A percentile compares a stretch with the other conserved stretches of the same genome.
Conservation (phyloP, 2,113 vertebrate genomes). For the Cranoglanis bouderius region DNA sequence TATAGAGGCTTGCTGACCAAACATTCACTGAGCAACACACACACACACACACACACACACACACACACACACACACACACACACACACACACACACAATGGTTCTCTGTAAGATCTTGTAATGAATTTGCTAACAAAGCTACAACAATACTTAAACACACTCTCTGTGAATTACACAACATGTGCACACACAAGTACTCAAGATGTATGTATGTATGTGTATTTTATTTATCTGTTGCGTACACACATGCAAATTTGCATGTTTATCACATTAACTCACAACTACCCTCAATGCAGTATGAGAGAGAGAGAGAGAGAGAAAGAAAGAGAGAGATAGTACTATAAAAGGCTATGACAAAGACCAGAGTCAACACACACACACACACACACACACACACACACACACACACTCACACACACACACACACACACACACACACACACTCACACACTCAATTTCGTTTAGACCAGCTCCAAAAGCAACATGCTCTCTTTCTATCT, state of each 20-base stretch:
- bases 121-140: background rate
- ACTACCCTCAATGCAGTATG: conserved; percentile 4
- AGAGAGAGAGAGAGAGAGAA: background rate
- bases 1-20: conserved; percentile 29
- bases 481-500: background rate
- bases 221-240: background rate
- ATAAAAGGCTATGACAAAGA: conserved; percentile 44
- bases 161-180: background rate
- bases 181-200: background rate
- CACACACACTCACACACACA: background rate
- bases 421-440: conserved; percentile 22
- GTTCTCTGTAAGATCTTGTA: conserved; percentile 1
- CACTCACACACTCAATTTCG: conserved; percentile 13
- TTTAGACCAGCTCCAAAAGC: background rate
- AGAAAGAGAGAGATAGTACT: background rate
- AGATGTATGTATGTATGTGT: background rate
- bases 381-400: background rate
- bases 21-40: conserved; percentile 13
- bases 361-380: conserved; percentile 37
- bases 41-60: background rate
- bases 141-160: conserved; percentile 1
- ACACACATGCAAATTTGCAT: background rate
- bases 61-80: conserved; percentile 15
- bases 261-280: background rate
- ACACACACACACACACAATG: conserved; percentile 6